These are phyloP conservation scores for Passer montanus DNA, from an alignment of 2,113 vertebrate species.

Conservation along the genomic window DNA sequence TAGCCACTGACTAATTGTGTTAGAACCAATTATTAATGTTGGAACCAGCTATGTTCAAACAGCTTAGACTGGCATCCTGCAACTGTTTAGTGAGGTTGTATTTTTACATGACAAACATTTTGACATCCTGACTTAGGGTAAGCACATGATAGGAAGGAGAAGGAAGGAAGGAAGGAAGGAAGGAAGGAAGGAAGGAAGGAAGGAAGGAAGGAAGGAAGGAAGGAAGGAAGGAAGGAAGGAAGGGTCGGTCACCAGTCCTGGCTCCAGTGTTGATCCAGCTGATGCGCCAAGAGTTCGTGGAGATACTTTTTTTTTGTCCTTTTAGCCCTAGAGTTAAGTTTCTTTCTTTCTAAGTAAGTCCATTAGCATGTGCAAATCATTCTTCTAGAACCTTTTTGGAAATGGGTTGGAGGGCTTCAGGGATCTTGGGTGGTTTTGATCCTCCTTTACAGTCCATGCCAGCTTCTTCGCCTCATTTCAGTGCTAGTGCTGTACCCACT, in stretches of 20 bases:
- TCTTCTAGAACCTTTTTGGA: not conserved
- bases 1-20: not conserved
- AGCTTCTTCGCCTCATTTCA: not conserved
- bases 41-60: not conserved
- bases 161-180: not conserved
- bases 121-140: not conserved
- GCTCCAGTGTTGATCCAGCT: not conserved
- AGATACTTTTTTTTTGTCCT: not conserved
- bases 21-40: not conserved
- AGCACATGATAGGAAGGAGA: not conserved
- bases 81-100: not conserved
- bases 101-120: not conserved
- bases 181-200: too few relatives aligned
- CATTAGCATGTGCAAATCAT: rapidly evolving
- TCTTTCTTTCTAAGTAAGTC: not conserved
- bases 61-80: not conserved
- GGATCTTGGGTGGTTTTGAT: not conserved
- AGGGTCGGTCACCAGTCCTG: not conserved
- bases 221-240: too few relatives aligned
- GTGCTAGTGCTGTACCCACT: not conserved
- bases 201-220: not conserved
- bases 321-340: not conserved
- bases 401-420: not conserved
- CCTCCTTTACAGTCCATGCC: not conserved
- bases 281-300: rapidly evolving